These are phyloP conservation scores for Acanthurus tractus DNA, from an alignment of 2,797 vertebrate species.

Conservation along the genomic window DNA sequence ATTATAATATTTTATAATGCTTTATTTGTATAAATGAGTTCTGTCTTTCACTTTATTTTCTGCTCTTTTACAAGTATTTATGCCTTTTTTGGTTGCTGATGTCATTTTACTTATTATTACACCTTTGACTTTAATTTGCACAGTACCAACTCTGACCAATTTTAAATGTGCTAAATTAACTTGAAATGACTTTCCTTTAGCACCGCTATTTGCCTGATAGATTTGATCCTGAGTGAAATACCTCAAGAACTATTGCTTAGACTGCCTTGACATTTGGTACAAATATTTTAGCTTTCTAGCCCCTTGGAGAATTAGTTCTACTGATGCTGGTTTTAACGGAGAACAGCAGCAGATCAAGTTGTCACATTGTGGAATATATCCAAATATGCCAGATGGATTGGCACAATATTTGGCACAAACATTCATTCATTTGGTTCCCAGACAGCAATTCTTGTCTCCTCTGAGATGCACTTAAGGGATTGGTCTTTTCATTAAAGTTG, in stretches of 20 bases:
- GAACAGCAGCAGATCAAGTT: neutral
- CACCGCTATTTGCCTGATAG: neutral
- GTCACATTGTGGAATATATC: neutral
- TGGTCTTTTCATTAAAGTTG: conserved; percentile 29
- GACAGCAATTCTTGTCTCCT: conserved; percentile 12
- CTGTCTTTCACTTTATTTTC: no score
- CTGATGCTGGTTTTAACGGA: neutral
- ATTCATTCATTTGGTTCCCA: conserved; percentile 19
- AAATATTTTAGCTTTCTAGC: neutral
- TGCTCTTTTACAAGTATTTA: no score
- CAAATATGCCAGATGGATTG: conserved; percentile 6
- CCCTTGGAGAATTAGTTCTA: neutral
- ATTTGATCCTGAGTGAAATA: neutral
- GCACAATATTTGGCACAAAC: conserved; percentile 2
- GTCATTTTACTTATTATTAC: no score
- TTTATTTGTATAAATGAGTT: no score
- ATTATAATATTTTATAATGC: no score
- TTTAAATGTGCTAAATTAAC: no score
- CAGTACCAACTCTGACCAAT: no score
- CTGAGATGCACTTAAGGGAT: conserved; percentile 29
- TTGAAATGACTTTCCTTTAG: neutral
- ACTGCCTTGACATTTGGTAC: neutral
- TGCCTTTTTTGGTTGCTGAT: no score
- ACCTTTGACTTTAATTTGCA: no score
- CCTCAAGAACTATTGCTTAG: neutral